phyloP scores from a whole-genome alignment of 2,888 invertebrate genomes.

The Hoplodrina blanda region DNA sequence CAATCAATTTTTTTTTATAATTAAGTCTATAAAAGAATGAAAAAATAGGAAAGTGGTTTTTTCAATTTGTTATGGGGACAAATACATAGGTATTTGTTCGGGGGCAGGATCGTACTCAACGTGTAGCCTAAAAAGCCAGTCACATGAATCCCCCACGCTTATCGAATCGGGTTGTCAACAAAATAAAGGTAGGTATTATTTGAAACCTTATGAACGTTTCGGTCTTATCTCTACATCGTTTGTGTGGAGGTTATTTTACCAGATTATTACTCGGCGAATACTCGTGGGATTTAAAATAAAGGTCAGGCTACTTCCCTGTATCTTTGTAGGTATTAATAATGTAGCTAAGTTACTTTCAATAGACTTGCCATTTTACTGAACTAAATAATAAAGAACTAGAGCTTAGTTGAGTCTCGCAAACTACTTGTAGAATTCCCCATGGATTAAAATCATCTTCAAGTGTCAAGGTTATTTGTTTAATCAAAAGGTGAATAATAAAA shows the following conservation, averaged over 20 bases:
- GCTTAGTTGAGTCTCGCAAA: not conserved
- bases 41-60: no score
- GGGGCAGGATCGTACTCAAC: not conserved
- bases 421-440: not conserved
- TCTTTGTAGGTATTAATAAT: slow-evolving; percentile 34
- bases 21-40: not conserved
- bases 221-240: slow-evolving; percentile 39
- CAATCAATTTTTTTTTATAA: not conserved
- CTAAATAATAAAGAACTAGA: not conserved
- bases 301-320: slow-evolving; percentile 36
- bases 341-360: slow-evolving; percentile 19
- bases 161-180: slow-evolving; percentile 4
- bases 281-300: slow-evolving; percentile 48
- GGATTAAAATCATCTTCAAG: not conserved
- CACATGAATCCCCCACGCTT: not conserved
- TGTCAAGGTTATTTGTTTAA: slow-evolving; percentile 10
- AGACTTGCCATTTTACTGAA: slow-evolving; percentile 28
- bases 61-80: no score
- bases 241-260: slow-evolving; percentile 32
- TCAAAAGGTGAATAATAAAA: slow-evolving; percentile 27
- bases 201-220: slow-evolving; percentile 32
- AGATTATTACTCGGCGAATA: slow-evolving; percentile 33
- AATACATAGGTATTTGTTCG: not conserved
- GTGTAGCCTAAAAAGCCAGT: slow-evolving; percentile 21
- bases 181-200: slow-evolving; percentile 30